Conservation (phyloP, 2,113 vertebrate species). For the Antechinus flavipes region DNA sequence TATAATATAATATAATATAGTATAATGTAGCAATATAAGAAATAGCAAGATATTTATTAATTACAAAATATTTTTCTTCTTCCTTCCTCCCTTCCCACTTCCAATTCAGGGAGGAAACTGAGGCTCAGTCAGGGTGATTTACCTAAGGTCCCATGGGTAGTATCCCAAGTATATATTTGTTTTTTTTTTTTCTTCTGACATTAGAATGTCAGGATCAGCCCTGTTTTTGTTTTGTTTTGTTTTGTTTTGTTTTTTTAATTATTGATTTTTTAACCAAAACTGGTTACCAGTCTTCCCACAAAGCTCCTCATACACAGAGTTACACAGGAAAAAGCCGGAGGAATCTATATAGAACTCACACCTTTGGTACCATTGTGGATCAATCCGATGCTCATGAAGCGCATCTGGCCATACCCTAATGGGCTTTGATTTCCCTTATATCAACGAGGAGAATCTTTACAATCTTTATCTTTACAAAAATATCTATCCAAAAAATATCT, state of each 20-base stretch:
- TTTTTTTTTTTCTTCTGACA: not conserved
- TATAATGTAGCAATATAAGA: no score
- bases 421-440: not conserved
- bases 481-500: not conserved
- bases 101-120: not conserved
- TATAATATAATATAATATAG: no score
- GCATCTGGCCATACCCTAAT: not conserved
- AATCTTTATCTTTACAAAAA: no score
- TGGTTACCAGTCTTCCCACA: not conserved
- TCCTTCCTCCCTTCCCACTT: not conserved
- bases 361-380: not conserved
- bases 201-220: not conserved
- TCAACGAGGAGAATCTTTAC: not conserved
- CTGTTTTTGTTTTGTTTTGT: not conserved
- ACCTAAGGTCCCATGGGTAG: not conserved
- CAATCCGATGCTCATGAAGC: not conserved
- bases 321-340: not conserved
- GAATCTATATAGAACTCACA: not conserved
- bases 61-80: not conserved
- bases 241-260: not conserved
- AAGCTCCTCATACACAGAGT: not conserved
- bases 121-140: not conserved
- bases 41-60: not conserved
- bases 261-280: not conserved
- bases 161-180: not conserved